A percentile compares a stretch with the other conserved stretches of the same genome.
Conservation (phyloP, 2,888 invertebrate species). For the Anarsia innoxiella region DNA sequence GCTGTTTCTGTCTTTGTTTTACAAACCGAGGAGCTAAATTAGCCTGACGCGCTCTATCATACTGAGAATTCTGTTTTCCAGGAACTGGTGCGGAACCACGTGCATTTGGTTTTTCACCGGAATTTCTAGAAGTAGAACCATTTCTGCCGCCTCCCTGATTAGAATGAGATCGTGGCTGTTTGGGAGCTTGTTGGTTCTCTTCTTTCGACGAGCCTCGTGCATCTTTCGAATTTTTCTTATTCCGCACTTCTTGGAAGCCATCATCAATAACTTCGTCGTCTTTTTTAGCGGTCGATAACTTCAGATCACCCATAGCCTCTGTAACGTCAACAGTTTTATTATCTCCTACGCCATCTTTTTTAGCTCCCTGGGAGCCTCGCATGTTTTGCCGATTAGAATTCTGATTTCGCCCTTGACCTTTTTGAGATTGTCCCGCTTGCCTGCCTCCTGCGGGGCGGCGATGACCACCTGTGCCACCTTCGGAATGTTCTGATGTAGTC, state of each 20-base stretch:
- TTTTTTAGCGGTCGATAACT: conserved; percentile 47
- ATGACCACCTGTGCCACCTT: conserved; percentile 51
- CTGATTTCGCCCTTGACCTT: conserved; percentile 51
- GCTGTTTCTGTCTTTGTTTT: conserved; percentile 79
- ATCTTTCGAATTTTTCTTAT: conserved; percentile 84
- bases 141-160: conserved; percentile 63
- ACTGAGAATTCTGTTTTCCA: conserved; percentile 50
- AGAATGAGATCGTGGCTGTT: conserved; percentile 62
- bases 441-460: conserved; percentile 50
- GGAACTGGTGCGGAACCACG: conserved; percentile 49
- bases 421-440: conserved; percentile 40
- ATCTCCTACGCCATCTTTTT: conserved; percentile 46
- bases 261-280: conserved; percentile 76
- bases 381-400: conserved; percentile 46
- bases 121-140: conserved; percentile 57
- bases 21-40: conserved; percentile 86
- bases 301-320: conserved; percentile 62
- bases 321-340: conserved; percentile 51
- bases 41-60: conserved; percentile 71
- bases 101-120: conserved; percentile 53
- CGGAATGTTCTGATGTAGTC: conserved; percentile 89
- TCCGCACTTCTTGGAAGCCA: conserved; percentile 90
- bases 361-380: conserved; percentile 42
- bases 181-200: conserved; percentile 42
- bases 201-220: conserved; percentile 55